A percentile compares a stretch with the other conserved stretches of the same genome.
These are phyloP conservation scores for Boleophthalmus pectinirostris DNA, from an alignment of 2,113 vertebrate genomes.

Conservation along the genomic window DNA sequence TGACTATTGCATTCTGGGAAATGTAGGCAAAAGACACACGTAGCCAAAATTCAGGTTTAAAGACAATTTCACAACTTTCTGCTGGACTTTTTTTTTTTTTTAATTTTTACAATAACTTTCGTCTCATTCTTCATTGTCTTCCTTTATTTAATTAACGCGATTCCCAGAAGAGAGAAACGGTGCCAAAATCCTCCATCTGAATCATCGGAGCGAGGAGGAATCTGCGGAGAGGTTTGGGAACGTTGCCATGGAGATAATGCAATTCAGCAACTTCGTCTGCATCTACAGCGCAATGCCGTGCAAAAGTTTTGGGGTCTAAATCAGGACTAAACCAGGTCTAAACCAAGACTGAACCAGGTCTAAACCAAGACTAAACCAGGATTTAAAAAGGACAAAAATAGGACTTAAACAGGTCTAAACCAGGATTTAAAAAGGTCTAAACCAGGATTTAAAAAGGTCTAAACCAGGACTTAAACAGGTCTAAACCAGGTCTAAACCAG, in stretches of 20 bases:
- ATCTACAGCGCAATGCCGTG: not conserved
- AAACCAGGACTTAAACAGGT: not conserved
- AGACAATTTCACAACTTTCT: not conserved
- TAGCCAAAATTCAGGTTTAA: slow-evolving; percentile 8
- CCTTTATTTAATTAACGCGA: slow-evolving; percentile 18
- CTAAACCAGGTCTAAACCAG: too few relatives aligned
- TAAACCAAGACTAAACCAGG: not conserved
- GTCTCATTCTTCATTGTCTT: slow-evolving; percentile 24
- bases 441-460: not conserved
- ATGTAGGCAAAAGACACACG: slow-evolving; percentile 28
- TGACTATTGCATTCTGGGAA: slow-evolving; percentile 30
- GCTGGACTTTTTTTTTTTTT: slow-evolving; percentile 17
- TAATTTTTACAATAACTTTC: slow-evolving; percentile 23
- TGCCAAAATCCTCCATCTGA: slow-evolving; percentile 62
- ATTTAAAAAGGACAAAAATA: not conserved
- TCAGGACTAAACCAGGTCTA: not conserved
- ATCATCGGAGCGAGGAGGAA: slow-evolving; percentile 47
- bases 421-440: not conserved
- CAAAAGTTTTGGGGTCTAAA: not conserved
- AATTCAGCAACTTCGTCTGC: slow-evolving; percentile 22
- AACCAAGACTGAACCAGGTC: too few relatives aligned
- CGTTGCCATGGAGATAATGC: slow-evolving; percentile 50
- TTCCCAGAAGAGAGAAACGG: slow-evolving; percentile 51
- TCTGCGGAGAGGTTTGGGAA: slow-evolving; percentile 50
- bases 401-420: not conserved